Base-by-base conservation (phyloP, 2,888 invertebrate species). In the Panopea generosa region DNA sequence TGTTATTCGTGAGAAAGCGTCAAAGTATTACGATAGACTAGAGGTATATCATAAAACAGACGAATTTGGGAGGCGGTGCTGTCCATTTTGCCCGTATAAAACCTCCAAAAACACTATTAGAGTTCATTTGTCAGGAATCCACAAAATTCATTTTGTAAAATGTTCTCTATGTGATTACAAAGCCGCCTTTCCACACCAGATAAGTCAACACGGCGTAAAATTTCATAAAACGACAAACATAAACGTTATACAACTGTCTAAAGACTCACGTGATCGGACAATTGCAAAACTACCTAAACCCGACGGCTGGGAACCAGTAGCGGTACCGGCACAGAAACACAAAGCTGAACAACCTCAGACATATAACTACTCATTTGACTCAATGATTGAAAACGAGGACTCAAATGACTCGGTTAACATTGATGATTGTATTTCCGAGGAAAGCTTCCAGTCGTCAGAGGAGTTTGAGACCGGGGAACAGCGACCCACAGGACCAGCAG, bases 81-180 rank as follows among this genome's bases (percentile, higher is more conserved):
- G 81, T 57, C 81, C 81, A 26, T 81, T 81, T 33, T 81, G 81
- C 55, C 63, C 71, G 9, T 81, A 81, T 43, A 81, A 77, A 65
- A 81, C 81, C 0, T 59, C 74, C 0, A 81, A 81, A 43, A 81
- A 81, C 33, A 77, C 81, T 11, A 81, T 81, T 26, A 71, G 81
- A 11, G 81, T 81, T 11, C 81, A 81, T 52, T 60, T 81, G 38
- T 67, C 81, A 4, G 81, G 81, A 24, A 81, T 72, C 18, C 81
- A 81, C 40, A 77, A 75, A 47, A 69, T 81, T 16, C 68, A 75
- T 61, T 81, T 81, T 38, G 81, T 81, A 1, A 71, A 74, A 53
- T 81, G 81, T 62, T 81, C 81, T 6, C 43, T 77, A 18, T 81
- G 81, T 59, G 77, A 75, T 38, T 81, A 77, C 53, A 81, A 65